Percentiles rank a stretch among this genome's conserved stretches.
Evolutionary conservation across 2,797 vertebrate species (phyloP).

Genomic region (Manis javanica): DNA sequence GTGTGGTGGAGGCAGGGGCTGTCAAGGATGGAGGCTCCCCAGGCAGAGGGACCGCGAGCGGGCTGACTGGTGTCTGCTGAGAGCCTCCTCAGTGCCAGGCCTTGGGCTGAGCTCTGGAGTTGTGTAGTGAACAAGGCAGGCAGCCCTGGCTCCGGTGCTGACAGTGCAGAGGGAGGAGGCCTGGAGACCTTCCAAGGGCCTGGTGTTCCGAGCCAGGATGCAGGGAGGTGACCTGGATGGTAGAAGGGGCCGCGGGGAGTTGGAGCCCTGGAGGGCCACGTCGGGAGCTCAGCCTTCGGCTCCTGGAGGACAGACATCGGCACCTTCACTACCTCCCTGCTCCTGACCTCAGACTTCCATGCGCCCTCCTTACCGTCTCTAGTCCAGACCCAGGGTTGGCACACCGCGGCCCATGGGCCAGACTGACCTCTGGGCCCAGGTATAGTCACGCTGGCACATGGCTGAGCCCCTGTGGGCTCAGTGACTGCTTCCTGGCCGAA

Average conservation of each 20-base stretch:
- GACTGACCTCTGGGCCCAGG: rapidly evolving
- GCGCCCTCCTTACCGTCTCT: rapidly evolving
- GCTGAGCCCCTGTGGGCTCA: rapidly evolving
- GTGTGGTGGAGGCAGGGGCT: background rate
- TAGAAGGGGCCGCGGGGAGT: no score
- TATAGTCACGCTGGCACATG: rapidly evolving
- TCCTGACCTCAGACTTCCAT: rapidly evolving
- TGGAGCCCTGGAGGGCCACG: no score
- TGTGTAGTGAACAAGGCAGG: rapidly evolving
- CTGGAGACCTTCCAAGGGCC: background rate
- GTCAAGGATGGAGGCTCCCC: background rate
- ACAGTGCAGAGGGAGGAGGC: rapidly evolving
- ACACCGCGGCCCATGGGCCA: rapidly evolving
- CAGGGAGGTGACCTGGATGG: background rate
- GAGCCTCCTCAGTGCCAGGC: background rate
- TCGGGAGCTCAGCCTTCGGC: background rate
- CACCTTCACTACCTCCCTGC: rapidly evolving
- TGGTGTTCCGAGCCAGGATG: rapidly evolving
- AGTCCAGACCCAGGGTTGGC: background rate
- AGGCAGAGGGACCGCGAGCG: background rate
- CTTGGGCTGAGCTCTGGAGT: background rate
- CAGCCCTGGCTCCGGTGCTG: background rate
- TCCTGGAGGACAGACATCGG: no score
- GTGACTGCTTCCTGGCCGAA: background rate
- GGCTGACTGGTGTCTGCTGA: no score